Evolutionary conservation across 1,140 invertebrate species (phyloP).

Genomic region (Eriocheir sinensis): DNA sequence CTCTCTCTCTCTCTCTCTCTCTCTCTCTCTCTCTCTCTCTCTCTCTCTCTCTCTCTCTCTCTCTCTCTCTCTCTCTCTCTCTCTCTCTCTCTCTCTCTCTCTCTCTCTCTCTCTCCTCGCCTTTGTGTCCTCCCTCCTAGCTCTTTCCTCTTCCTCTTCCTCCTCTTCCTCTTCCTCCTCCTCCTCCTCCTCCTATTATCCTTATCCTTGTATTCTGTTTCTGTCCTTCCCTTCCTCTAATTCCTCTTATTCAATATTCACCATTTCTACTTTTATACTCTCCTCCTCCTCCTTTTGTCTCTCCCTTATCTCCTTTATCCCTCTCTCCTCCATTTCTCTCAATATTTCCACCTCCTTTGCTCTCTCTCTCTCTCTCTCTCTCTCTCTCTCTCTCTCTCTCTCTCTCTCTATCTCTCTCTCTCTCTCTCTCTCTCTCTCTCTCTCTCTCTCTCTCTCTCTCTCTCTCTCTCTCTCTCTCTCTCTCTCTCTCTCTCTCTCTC

Average conservation of each 20-base stretch:
- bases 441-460: conserved; percentile 20
- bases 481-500: conserved; percentile 24
- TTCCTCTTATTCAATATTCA: neutral
- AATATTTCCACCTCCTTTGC: neutral
- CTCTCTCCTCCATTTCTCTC: neutral
- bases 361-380: neutral
- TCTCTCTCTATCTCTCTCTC: neutral
- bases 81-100: neutral
- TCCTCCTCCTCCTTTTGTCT: neutral
- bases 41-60: no score
- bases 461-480: conserved; percentile 39
- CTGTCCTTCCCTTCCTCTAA: neutral
- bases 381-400: neutral
- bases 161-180: no score
- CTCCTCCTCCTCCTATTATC: neutral
- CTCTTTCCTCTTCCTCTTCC: no score
- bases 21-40: neutral
- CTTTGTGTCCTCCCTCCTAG: no score
- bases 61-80: conserved; percentile 19
- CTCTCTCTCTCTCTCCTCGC: no score
- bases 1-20: neutral
- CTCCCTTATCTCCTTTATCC: neutral
- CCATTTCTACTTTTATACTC: neutral
- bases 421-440: neutral
- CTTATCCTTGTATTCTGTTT: neutral